phyloP scores from a whole-genome alignment of 1,140 invertebrate genomes.

The Thaumetopoea pityocampa region DNA sequence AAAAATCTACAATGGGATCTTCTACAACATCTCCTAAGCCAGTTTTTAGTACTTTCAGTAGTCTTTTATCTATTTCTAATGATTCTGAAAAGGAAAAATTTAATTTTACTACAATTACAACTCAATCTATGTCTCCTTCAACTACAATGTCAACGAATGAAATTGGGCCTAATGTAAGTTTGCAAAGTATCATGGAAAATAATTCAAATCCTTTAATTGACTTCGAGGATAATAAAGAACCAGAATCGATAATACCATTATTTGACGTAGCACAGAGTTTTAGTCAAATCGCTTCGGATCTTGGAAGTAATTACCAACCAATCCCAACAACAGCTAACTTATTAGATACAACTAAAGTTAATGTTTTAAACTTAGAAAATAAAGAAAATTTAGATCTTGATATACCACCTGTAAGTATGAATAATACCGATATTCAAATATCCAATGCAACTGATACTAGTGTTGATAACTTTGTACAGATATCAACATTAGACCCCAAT shows the following conservation, averaged over 20 bases:
- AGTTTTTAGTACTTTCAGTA: slow-evolving; percentile 23
- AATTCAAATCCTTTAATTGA: slow-evolving; percentile 14
- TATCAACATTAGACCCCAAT: slow-evolving; percentile 58
- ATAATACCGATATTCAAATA: slow-evolving; percentile 23
- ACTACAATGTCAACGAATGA: slow-evolving; percentile 51
- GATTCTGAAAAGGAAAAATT: slow-evolving; percentile 39
- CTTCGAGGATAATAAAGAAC: slow-evolving; percentile 24
- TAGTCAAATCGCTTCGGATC: slow-evolving; percentile 66
- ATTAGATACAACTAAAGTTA: slow-evolving; percentile 41
- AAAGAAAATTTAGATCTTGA: slow-evolving; percentile 66
- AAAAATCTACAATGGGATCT: slow-evolving; percentile 18
- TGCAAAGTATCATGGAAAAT: slow-evolving; percentile 12
- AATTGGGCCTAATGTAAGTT: slow-evolving; percentile 25
- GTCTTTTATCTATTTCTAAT: slow-evolving; percentile 23
- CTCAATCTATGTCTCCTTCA: slow-evolving; percentile 60
- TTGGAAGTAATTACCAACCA: slow-evolving; percentile 48
- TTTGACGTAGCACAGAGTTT: slow-evolving; percentile 69
- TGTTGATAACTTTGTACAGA: slow-evolving; percentile 54
- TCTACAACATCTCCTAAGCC: slow-evolving; percentile 26
- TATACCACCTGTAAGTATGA: slow-evolving; percentile 40
- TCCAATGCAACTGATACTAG: slow-evolving; percentile 19
- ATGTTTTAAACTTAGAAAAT: slow-evolving; percentile 46
- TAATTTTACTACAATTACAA: slow-evolving; percentile 58
- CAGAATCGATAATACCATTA: slow-evolving; percentile 37
- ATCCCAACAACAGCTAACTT: slow-evolving; percentile 45